Conservation (phyloP, 2,113 vertebrate genomes). For the Phocoena sinus region DNA sequence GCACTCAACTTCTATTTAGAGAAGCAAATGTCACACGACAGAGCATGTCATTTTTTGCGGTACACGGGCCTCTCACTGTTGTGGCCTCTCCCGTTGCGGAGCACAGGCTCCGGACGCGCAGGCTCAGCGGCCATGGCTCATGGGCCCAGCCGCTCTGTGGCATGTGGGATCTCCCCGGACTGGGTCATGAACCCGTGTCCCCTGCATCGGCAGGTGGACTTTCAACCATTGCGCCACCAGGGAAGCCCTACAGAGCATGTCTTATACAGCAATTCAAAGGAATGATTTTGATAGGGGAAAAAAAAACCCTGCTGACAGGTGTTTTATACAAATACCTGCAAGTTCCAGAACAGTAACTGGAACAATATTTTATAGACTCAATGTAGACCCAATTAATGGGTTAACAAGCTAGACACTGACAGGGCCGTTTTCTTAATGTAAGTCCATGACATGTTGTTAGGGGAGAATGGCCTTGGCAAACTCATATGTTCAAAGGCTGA, state of each 20-base stretch:
- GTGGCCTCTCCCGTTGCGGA: too few species aligned
- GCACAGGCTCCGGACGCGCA: too few species aligned
- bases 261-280: background rate
- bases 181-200: fast-evolving
- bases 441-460: background rate
- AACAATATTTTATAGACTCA: background rate
- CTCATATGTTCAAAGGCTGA: background rate
- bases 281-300: background rate
- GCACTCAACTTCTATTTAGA: background rate
- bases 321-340: background rate
- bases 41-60: background rate
- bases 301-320: background rate
- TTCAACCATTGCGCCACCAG: too few species aligned
- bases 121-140: too few species aligned
- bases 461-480: slow-evolving; percentile 6
- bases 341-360: background rate
- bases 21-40: background rate
- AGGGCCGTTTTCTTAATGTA: background rate
- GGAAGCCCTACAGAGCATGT: background rate
- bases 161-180: too few species aligned
- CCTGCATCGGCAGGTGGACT: too few species aligned
- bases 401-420: background rate
- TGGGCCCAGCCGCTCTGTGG: too few species aligned
- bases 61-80: too few species aligned
- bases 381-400: background rate